A percentile compares a stretch with the other conserved stretches of the same genome.
These are phyloP conservation scores for Crotophaga sulcirostris DNA, from an alignment of 2,113 vertebrate genomes.

Conservation along the genomic window DNA sequence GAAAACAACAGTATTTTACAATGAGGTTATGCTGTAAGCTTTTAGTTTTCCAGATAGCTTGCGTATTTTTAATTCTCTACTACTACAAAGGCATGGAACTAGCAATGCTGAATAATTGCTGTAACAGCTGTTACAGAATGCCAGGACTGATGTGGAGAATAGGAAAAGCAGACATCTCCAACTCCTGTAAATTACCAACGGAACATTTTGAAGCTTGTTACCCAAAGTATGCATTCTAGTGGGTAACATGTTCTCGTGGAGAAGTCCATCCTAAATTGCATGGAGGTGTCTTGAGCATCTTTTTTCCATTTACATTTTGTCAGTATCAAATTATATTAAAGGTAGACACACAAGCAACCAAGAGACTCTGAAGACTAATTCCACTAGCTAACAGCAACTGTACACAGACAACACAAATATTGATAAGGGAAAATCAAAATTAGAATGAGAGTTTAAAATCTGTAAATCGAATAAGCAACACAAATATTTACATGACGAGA, in stretches of 20 bases:
- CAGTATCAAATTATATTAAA: too few relatives aligned
- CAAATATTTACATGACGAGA: slow-evolving; percentile 59
- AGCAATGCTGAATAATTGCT: neutral
- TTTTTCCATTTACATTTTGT: neutral
- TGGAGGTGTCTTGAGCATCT: neutral
- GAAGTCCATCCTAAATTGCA: neutral
- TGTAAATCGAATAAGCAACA: too few relatives aligned
- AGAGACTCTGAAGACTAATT: too few relatives aligned
- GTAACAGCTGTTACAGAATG: neutral
- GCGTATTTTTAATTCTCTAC: neutral
- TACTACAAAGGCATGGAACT: neutral
- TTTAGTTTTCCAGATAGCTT: neutral
- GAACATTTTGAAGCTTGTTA: neutral
- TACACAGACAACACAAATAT: slow-evolving; percentile 31
- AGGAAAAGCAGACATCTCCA: neutral
- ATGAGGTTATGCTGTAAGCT: neutral
- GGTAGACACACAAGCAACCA: too few relatives aligned
- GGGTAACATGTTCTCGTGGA: neutral
- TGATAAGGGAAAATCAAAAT: too few relatives aligned
- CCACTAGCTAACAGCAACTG: neutral
- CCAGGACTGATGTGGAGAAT: neutral
- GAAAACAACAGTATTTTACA: neutral
- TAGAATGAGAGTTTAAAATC: too few relatives aligned
- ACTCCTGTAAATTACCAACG: neutral
- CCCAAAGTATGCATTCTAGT: neutral